Base-by-base conservation (phyloP, 2,888 invertebrate genomes). In the Halocaridina rubra region DNA sequence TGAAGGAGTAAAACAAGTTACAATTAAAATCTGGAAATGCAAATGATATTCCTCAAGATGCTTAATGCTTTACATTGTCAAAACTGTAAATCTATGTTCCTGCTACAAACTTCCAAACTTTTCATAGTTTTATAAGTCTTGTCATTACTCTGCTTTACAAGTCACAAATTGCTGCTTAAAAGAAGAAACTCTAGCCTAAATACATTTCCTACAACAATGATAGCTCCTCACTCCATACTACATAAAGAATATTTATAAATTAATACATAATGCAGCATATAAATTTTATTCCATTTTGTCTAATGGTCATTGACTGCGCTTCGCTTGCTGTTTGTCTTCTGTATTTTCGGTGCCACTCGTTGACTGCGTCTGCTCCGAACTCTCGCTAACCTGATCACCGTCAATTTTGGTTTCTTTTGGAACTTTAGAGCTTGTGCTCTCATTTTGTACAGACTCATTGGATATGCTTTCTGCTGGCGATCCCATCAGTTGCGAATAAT, bases 231-330 rank as follows among this genome's bases (percentile, higher is more conserved):
- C n/a, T n/a, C n/a, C n/a, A n/a, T n/a, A n/a, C n/a, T n/a, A n/a
- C n/a, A n/a, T n/a, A n/a, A n/a, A n/a, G n/a, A n/a, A n/a, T n/a
- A n/a, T n/a, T n/a, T n/a, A n/a, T n/a, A n/a, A n/a, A n/a, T n/a
- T n/a, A n/a, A n/a, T n/a, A n/a, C n/a, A n/a, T n/a, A n/a, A n/a
- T n/a, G n/a, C n/a, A n/a, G n/a, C n/a, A n/a, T n/a, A n/a, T 53
- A 53, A 78, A 67, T 69, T 1, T 64, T 69, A 76, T 16, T 71
- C 57, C n/a, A 32, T 32, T 16, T 53, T 22, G n/a, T 69, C 22
- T 3, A 8, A 22, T n/a, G 57, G 75, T 81, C 81, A 81, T 81
- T 81, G 81, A 27, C 81, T 76, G 46, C 61, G 76, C 24, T 81
- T 81, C n/a, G 81, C 81, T 59, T 81, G 81, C 29, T 81, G 32